Evolutionary conservation across 2,888 invertebrate genomes (phyloP).

Genomic region (Suillia variegata): DNA sequence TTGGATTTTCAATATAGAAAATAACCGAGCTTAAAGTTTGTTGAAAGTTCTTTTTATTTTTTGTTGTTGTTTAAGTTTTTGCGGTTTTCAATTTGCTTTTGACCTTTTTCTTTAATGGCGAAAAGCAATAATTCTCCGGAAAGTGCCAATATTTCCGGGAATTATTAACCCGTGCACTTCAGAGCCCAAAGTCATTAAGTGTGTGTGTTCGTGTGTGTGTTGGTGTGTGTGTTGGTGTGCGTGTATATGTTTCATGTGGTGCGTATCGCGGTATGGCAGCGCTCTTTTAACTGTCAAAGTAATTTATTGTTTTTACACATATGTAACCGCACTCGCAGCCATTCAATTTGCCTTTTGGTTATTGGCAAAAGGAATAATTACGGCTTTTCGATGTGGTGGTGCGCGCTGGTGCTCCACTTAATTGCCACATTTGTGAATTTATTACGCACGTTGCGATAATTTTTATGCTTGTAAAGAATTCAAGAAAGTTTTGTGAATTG

Average conservation of each 20-base stretch:
- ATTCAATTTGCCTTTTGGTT: not conserved
- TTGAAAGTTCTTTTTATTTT: too few species aligned
- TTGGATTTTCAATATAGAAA: too few species aligned
- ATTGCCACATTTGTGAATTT: too few species aligned
- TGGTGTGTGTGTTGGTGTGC: not conserved
- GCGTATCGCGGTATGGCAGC: not conserved
- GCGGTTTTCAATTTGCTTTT: too few species aligned
- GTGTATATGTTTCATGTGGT: not conserved
- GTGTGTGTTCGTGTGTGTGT: not conserved
- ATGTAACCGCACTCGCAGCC: not conserved
- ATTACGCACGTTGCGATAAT: too few species aligned
- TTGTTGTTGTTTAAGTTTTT: too few species aligned
- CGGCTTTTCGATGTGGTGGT: too few species aligned
- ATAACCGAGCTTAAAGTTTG: too few species aligned
- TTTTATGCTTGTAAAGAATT: too few species aligned
- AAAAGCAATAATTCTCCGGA: not conserved
- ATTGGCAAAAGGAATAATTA: too few species aligned
- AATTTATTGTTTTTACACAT: constrained; percentile 1
- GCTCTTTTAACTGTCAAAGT: not conserved
- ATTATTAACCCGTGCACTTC: constrained; percentile 1
- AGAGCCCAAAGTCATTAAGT: not conserved
- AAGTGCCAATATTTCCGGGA: constrained; percentile 3
- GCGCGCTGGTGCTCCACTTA: not conserved
- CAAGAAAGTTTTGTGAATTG: too few species aligned
- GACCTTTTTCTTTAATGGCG: not conserved